Evolutionary conservation across 1,140 invertebrate species (phyloP), one percentile per base, ranked within the genome.

Genomic region (Augochlora pura): DNA sequence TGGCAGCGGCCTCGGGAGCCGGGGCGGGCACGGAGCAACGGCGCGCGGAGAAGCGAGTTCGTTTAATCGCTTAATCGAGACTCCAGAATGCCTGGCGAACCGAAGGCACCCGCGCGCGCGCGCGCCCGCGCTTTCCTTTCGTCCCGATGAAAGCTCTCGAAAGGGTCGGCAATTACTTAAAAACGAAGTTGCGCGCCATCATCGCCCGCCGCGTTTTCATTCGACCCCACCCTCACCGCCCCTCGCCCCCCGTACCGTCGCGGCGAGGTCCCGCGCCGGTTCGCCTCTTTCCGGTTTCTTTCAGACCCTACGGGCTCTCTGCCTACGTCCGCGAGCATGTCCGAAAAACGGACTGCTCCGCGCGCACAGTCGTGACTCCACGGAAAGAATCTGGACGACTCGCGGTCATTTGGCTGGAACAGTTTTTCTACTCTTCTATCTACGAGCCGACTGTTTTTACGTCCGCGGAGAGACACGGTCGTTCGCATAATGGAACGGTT

Each of bases 31-130:
- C 42, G 12, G 42, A 12, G 6, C 12, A 12, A n/a, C n/a, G 59
- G 27, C 3, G 4, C 39, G 63, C 38, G 18, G 38, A 3, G 32
- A 46, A 39, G 64, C 78, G 73, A 80, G 81, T 74, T 84, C 85
- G 81, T 88, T 89, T 89, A 88, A 88, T 89, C 82, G 86, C 87
- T 89, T 88, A 88, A 89, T 89, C 88, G 87, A 87, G 84, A 84
- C 85, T 68, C 46, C 54, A 78, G 80, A 75, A 86, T 86, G 76
- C 81, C 72, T 72, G 76, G 63, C 75, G 77, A 67, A 65, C 67
- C 64, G 74, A 57, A 66, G 62, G 64, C 66, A 77, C n/a, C 38
- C n/a, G n/a, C n/a, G n/a, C n/a, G n/a, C n/a, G n/a, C n/a, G n/a
- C n/a, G n/a, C n/a, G n/a, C n/a, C 80, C 63, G 76, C 49, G 38